phyloP scores from a whole-genome alignment of 1,140 invertebrate genomes.

The Euura saliciscinereae region DNA sequence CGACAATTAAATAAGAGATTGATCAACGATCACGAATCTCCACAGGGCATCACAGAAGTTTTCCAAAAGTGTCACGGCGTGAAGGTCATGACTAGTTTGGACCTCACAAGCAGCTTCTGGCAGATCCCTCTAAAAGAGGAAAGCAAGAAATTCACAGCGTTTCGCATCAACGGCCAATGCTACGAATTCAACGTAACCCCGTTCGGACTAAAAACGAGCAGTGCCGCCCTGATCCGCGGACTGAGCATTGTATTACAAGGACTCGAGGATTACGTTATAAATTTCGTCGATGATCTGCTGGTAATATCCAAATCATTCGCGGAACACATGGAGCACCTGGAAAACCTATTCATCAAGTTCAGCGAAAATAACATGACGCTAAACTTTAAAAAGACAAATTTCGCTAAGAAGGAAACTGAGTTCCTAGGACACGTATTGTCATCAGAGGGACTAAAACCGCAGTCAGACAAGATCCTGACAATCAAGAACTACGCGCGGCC shows the following conservation, averaged over 20 bases:
- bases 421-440: conserved; percentile 53
- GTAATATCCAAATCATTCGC: conserved; percentile 35
- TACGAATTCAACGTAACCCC: conserved; percentile 7
- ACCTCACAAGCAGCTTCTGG: conserved; percentile 33
- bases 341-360: conserved; percentile 47
- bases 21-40: conserved; percentile 30
- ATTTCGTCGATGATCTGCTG: conserved; percentile 21
- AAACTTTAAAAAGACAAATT: conserved; percentile 54
- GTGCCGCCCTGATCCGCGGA: conserved; percentile 8
- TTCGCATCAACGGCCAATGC: conserved; percentile 8
- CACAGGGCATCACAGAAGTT: too few relatives aligned
- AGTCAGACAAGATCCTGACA: conserved; percentile 45
- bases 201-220: too few relatives aligned
- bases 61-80: conserved; percentile 16
- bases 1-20: conserved; percentile 39
- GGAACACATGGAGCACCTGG: conserved; percentile 50
- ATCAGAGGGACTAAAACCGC: conserved; percentile 39
- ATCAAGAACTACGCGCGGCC: conserved; percentile 41
- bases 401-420: conserved; percentile 37
- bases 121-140: conserved; percentile 27
- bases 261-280: not conserved
- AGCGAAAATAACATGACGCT: conserved; percentile 50
- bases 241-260: not conserved
- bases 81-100: conserved; percentile 23
- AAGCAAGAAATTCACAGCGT: conserved; percentile 26